Evolutionary conservation across 1,140 invertebrate species (phyloP).

Genomic region (Muscidifurax raptorellus): DNA sequence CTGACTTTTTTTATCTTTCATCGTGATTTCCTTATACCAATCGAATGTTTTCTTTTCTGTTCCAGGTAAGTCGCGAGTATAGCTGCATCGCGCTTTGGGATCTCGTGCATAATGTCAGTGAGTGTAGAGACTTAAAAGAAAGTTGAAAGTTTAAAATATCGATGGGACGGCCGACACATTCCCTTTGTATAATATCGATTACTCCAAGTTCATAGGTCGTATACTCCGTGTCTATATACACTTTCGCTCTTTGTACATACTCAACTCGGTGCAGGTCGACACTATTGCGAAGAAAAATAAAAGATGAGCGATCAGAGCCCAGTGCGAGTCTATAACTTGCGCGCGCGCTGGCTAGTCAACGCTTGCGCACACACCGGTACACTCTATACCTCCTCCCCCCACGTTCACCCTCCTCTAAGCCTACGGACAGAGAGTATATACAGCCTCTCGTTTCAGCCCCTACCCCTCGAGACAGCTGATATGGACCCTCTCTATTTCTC

Average conservation of each 20-base stretch:
- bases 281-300: too few relatives aligned
- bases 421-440: not conserved
- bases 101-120: not conserved
- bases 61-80: slow-evolving; percentile 60
- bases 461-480: not conserved
- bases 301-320: too few relatives aligned
- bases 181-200: too few relatives aligned
- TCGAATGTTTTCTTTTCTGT: slow-evolving; percentile 56
- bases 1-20: not conserved
- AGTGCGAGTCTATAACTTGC: too few relatives aligned
- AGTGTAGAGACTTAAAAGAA: not conserved
- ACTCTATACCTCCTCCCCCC: not conserved
- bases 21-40: not conserved
- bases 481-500: not conserved
- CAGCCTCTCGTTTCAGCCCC: slow-evolving; percentile 1
- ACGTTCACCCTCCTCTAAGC: not conserved
- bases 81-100: not conserved
- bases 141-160: not conserved
- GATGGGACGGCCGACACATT: not conserved
- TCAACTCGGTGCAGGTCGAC: too few relatives aligned
- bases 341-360: not conserved
- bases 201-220: not conserved
- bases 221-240: too few relatives aligned
- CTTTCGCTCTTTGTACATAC: too few relatives aligned
- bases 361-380: not conserved